Base-by-base conservation (phyloP, 2,113 vertebrate species). In the Corydoras sp. region DNA sequence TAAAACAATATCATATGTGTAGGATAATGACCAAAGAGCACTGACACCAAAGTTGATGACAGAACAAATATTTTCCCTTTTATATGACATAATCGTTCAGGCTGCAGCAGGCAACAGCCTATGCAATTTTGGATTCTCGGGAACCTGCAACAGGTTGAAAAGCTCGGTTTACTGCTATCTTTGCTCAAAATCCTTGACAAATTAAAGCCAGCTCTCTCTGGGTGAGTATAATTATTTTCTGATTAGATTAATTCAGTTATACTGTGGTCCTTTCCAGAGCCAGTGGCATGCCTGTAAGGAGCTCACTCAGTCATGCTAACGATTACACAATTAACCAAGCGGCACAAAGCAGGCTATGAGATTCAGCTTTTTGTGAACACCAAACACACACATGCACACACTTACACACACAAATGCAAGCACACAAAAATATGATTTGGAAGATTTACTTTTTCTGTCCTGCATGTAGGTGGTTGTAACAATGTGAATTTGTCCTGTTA, bases 241-340 rank as follows among this genome's bases (percentile, higher is more conserved):
- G 73, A 88, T 88, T 87, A 90, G 81, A 89, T 89, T 80, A 85
- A 88, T 87, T 81, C 83, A 65, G 86, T 88, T 88, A 88, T 80
- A 80, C 77, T 85, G 78, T 73, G 15, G 81, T 82, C 77, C 75
- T 85, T 84, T 84, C 83, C 83, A 81, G 82, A 64, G 81, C 85
- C 85, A 83, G 76, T 80, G 79, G 83, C 85, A 59, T 86, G 84
- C 86, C 84, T 86, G 68, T 71, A 80, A 86, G 86, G 85, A 77
- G 75, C 72, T 74, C 83, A 76, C 81, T 89, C 82, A 73, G 80
- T 90, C 88, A 86, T 86, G 84, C 84, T 87, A 88, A 86, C 84
- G 76, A 35, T 88, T 83, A 82, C 81, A 77, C 85, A 85, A 85
- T 88, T 87, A 87, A 77, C 78, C 80, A 70, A 77, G 79, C 78